Base-by-base conservation (phyloP, 53 echinoderm and acorn worm genomes). In the Echinarachnius parma region DNA sequence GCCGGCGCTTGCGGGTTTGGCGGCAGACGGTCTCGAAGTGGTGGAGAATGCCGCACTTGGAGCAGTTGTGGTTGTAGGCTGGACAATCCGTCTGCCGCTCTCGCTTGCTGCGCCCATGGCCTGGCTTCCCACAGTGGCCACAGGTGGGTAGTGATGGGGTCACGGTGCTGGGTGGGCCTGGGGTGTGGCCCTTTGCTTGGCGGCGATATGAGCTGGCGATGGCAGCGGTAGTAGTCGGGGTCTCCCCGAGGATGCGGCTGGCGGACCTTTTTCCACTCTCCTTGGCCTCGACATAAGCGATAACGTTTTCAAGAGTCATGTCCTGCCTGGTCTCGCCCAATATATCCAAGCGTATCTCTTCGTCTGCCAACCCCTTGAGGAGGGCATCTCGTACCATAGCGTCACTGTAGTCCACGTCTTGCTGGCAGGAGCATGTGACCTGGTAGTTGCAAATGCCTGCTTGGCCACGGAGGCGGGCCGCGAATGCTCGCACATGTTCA, bases 291-390 rank as follows among this genome's bases (percentile, higher is more conserved):
- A 81, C 61, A 37, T 58, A 58, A 8, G 20, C 21, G n/a, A 45
- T 28, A n/a, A 75, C 58, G 5, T 1, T 29, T 18, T 61, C 55
- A 9, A 84, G 47, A 15, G 71, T 19, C 78, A 71, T 78, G 63
- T 72, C 72, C 25, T 81, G 81, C 18, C 53, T 61, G 1, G 53
- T 30, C 23, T 79, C 59, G 11, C 75, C 75, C 1, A 85, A 34
- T 3, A 75, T 44, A 57, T 85, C 75, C 28, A 75, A 67, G 31
- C 59, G 57, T 31, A 85, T 86, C 28, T 80, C 86, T 28, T 86
- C 46, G 31, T 86, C 81, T 19, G n/a, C 48, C 11, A 86, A 36
- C 34, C 81, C 78, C 23, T 80, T 61, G 42, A 76, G 60, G 22
- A 86, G 66, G 31, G 49, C 53, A 44, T 79, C 57, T n/a, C 79